Conservation (phyloP, 2,113 vertebrate genomes). For the Paratilapia polleni region DNA sequence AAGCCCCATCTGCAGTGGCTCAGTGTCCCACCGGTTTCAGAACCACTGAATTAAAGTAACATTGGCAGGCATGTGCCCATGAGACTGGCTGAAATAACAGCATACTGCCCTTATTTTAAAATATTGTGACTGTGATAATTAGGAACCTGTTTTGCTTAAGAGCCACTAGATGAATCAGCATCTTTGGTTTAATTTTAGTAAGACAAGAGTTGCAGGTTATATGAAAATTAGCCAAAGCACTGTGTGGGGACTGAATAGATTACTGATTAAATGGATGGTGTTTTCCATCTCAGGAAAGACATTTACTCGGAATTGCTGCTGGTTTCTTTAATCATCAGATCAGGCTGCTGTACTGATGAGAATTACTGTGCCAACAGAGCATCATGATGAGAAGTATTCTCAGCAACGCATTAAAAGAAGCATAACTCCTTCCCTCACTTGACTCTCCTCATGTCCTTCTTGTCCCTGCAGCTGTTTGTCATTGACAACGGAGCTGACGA, state of each 20-base stretch:
- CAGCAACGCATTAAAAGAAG: slow-evolving; percentile 32
- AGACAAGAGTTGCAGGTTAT: slow-evolving; percentile 35
- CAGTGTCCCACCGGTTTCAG: not conserved
- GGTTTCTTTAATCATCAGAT: slow-evolving; percentile 52
- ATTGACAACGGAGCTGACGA: slow-evolving; percentile 98
- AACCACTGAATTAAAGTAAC: not conserved
- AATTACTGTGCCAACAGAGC: slow-evolving; percentile 16
- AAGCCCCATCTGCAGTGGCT: not conserved
- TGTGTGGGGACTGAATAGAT: slow-evolving; percentile 39
- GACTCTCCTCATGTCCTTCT: slow-evolving; percentile 32
- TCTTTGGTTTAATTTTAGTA: slow-evolving; percentile 39
- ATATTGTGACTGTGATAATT: slow-evolving; percentile 38
- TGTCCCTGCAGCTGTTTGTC: slow-evolving; percentile 88
- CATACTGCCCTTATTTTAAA: not conserved
- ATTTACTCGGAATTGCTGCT: slow-evolving; percentile 53
- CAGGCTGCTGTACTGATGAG: slow-evolving; percentile 44
- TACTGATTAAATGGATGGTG: slow-evolving; percentile 53
- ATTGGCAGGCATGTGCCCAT: slow-evolving; percentile 19
- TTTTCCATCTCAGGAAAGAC: slow-evolving; percentile 47
- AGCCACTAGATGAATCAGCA: slow-evolving; percentile 39
- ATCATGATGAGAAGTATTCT: slow-evolving; percentile 28
- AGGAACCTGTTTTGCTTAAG: slow-evolving; percentile 23
- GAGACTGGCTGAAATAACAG: not conserved
- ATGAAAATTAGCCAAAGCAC: slow-evolving; percentile 39
- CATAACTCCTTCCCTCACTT: slow-evolving; percentile 28